Percentiles rank a stretch among this genome's conserved stretches.
Evolutionary conservation across 2,797 vertebrate genomes (phyloP).

Genomic region (Esox masquinongy): DNA sequence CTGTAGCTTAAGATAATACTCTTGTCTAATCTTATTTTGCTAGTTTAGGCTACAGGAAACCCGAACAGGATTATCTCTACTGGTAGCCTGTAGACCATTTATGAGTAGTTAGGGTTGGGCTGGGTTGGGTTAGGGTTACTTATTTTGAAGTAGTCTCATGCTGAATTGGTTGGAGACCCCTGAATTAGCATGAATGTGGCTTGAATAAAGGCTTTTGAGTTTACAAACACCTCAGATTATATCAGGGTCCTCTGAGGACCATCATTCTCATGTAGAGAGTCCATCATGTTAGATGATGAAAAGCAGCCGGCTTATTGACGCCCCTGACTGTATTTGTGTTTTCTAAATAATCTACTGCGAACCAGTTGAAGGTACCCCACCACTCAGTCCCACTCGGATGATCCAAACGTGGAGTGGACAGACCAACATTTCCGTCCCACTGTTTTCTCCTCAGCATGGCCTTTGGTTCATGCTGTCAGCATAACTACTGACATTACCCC

Average conservation of each 20-base stretch:
- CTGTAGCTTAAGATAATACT: neutral
- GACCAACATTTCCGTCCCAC: conserved; percentile 39
- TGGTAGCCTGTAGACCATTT: too few relatives aligned
- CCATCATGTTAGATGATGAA: neutral
- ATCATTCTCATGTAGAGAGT: too few relatives aligned
- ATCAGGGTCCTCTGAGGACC: too few relatives aligned
- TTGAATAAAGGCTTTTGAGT: neutral
- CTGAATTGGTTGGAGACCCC: too few relatives aligned
- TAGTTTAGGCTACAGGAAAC: too few relatives aligned
- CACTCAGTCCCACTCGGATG: neutral
- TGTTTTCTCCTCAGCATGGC: too few relatives aligned
- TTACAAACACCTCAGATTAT: neutral
- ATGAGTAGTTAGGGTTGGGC: too few relatives aligned
- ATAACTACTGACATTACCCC: conserved; percentile 14
- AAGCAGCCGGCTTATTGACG: neutral
- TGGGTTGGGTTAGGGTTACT: too few relatives aligned
- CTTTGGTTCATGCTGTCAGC: too few relatives aligned
- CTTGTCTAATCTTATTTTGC: too few relatives aligned
- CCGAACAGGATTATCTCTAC: too few relatives aligned
- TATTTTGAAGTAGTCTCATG: too few relatives aligned
- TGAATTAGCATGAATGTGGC: neutral
- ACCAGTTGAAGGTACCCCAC: neutral
- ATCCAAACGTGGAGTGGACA: conserved; percentile 43
- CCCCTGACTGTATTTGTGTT: neutral
- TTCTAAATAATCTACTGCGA: neutral